These are phyloP conservation scores for Pseudochirops corinnae DNA, from an alignment of 2,797 vertebrate species.

Conservation along the genomic window DNA sequence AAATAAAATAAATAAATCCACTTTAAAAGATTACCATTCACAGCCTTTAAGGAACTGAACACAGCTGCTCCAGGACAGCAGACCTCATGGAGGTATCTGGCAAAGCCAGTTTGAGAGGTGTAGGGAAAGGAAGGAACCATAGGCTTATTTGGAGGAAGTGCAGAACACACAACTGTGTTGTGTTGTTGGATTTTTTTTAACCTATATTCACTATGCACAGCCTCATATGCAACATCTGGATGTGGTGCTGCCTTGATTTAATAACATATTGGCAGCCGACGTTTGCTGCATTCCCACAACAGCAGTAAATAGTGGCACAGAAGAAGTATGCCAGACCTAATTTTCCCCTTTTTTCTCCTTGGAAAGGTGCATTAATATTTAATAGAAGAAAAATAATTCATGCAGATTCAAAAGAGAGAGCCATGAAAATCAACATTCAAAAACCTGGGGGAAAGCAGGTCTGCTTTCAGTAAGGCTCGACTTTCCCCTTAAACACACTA, in stretches of 20 bases:
- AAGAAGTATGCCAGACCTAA: slow-evolving; percentile 69
- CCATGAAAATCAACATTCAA: slow-evolving; percentile 59
- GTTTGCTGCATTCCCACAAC: slow-evolving; percentile 63
- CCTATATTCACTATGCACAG: slow-evolving; percentile 18
- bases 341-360: slow-evolving; percentile 58
- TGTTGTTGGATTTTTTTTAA: slow-evolving; percentile 37
- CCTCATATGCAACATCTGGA: slow-evolving; percentile 62
- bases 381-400: slow-evolving; percentile 82
- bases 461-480: slow-evolving; percentile 56
- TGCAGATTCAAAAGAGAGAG: slow-evolving; percentile 79
- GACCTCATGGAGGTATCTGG: neutral
- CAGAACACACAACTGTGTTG: fast-evolving
- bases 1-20: slow-evolving; percentile 69
- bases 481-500: slow-evolving; percentile 56
- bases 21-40: slow-evolving; percentile 51
- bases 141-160: neutral
- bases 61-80: slow-evolving; percentile 44
- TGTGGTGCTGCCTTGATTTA: slow-evolving; percentile 69
- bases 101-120: neutral
- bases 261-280: slow-evolving; percentile 66
- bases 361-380: slow-evolving; percentile 80
- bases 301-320: slow-evolving; percentile 63
- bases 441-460: slow-evolving; percentile 49
- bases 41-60: slow-evolving; percentile 38
- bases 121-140: neutral